A percentile compares a stretch with the other conserved stretches of the same genome.
phyloP scores from a whole-genome alignment of 1,140 invertebrate genomes.

The Drosophila lini region DNA sequence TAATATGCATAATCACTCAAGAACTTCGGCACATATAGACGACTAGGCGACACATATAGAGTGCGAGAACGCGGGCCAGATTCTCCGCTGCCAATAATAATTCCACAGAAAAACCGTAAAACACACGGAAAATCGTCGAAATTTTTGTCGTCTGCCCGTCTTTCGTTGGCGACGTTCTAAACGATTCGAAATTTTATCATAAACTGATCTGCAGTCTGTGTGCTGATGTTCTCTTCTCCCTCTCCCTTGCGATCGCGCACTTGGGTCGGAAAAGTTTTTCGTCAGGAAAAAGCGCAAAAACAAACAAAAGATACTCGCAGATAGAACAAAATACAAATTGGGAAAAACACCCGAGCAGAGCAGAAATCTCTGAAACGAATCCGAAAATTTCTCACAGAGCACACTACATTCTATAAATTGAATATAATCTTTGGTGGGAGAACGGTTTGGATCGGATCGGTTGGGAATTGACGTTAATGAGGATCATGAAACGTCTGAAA shows the following conservation, averaged over 20 bases:
- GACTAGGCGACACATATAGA: slow-evolving; percentile 30
- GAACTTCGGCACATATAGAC: slow-evolving; percentile 26
- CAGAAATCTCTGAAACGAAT: slow-evolving; percentile 45
- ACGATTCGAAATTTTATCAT: slow-evolving; percentile 84
- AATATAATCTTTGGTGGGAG: slow-evolving; percentile 45
- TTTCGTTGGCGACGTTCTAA: slow-evolving; percentile 71
- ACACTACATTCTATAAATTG: slow-evolving; percentile 31
- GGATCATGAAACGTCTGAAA: slow-evolving; percentile 69
- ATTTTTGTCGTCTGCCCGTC: slow-evolving; percentile 58
- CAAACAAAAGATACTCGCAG: slow-evolving; percentile 55
- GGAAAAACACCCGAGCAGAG: slow-evolving; percentile 33
- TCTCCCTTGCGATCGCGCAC: slow-evolving; percentile 26
- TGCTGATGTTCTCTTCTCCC: slow-evolving; percentile 46
- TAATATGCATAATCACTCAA: slow-evolving; percentile 34
- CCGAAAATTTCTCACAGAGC: slow-evolving; percentile 48
- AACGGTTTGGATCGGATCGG: slow-evolving; percentile 40
- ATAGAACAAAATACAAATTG: slow-evolving; percentile 34
- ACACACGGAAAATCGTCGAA: slow-evolving; percentile 33
- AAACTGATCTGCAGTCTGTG: slow-evolving; percentile 75
- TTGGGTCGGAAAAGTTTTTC: slow-evolving; percentile 58
- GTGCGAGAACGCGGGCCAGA: neutral
- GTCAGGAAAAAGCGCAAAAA: slow-evolving; percentile 56
- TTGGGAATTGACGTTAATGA: slow-evolving; percentile 77
- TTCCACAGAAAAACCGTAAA: slow-evolving; percentile 25
- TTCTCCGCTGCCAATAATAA: slow-evolving; percentile 31